Base-by-base conservation (phyloP, 2,797 vertebrate species). In the Betta splendens region DNA sequence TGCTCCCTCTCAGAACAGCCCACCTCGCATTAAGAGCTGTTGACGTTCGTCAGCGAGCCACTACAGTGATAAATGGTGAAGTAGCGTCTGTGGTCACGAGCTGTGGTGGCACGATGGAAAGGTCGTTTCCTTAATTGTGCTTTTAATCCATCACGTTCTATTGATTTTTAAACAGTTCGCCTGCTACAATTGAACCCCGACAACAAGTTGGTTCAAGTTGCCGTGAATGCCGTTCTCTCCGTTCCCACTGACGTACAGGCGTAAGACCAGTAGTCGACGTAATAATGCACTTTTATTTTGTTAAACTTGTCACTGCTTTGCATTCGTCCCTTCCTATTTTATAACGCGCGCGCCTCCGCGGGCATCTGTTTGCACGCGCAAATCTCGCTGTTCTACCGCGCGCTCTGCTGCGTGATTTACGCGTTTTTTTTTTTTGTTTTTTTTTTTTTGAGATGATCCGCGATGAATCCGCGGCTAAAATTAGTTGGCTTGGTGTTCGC, bases 401-500 rank as follows among this genome's bases (percentile, higher is more conserved):
- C n/a, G n/a, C n/a, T n/a, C n/a, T n/a, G n/a, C n/a, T n/a, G n/a
- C n/a, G 29, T 31, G 11, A 48, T 21, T 32, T 16, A 23, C 28
- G 38, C 28, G 65, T 55, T 21, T n/a, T n/a, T n/a, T n/a, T n/a
- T n/a, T n/a, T n/a, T n/a, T n/a, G n/a, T n/a, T n/a, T n/a, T n/a
- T n/a, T n/a, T n/a, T n/a, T n/a, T n/a, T 45, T 36, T 10, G 9
- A 54, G 59, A 66, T 35, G 60, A 75, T 79, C 67, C 72, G 21
- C 57, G 22, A 62, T 71, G 52, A 79, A 53, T 74, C 60, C 65
- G 20, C 57, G 52, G 57, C 58, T 66, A 36, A 69, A 71, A 80
- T 79, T 69, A 76, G 73, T 53, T 62, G 33, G 59, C 55, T 50
- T 56, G 56, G 29, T 62, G 40, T 79, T 71, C 77, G 45, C 61